Conservation (phyloP, 2,888 invertebrate species). For the Hymenopus coronatus region DNA sequence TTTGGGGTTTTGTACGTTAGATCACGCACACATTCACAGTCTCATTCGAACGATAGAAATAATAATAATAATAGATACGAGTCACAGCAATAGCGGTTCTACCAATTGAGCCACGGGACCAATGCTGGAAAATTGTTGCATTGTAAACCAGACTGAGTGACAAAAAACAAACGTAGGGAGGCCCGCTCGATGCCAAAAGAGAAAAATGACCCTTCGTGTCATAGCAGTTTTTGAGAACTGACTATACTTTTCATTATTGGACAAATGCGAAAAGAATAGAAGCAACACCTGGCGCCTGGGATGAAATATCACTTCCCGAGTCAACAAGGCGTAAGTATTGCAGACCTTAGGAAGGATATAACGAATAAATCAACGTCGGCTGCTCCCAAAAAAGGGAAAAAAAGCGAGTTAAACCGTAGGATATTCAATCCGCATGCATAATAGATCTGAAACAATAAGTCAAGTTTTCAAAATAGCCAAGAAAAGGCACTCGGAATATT, state of each 20-base stretch:
- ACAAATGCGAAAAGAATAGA: conserved; percentile 1
- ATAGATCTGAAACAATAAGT: not conserved
- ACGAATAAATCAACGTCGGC: conserved; percentile 2
- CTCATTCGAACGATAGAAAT: too few relatives aligned
- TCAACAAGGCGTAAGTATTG: not conserved
- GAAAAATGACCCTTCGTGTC: not conserved
- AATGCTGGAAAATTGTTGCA: too few relatives aligned
- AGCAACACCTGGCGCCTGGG: not conserved
- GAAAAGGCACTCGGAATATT: not conserved
- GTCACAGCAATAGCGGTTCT: too few relatives aligned
- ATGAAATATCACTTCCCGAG: conserved; percentile 13
- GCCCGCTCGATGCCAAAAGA: not conserved
- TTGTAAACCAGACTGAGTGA: too few relatives aligned
- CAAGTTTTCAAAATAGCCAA: not conserved
- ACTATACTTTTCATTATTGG: not conserved
- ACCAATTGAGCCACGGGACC: too few relatives aligned
- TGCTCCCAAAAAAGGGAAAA: not conserved
- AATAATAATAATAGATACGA: too few relatives aligned
- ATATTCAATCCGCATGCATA: not conserved
- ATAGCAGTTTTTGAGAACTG: not conserved
- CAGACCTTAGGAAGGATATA: not conserved
- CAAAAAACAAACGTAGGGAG: not conserved
- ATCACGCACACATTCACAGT: too few relatives aligned
- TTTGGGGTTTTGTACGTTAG: too few relatives aligned
- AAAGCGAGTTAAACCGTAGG: not conserved